phyloP scores from a whole-genome alignment of 2,888 invertebrate genomes.

The Gasteruption jaculator region DNA sequence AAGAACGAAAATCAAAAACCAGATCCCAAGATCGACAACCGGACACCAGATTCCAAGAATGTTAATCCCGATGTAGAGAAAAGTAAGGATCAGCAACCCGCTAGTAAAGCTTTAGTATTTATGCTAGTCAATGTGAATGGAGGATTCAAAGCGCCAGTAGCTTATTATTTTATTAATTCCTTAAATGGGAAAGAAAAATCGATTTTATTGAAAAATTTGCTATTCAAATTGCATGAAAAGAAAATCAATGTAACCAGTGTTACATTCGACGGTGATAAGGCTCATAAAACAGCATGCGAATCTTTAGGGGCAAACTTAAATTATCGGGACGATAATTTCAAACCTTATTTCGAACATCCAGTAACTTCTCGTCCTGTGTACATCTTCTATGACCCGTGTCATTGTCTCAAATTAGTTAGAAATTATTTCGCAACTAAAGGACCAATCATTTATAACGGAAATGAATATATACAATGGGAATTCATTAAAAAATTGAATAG shows the following conservation, averaged over 20 bases:
- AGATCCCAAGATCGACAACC: not conserved
- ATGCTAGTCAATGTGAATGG: slow-evolving; percentile 19
- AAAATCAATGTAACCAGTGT: slow-evolving; percentile 13
- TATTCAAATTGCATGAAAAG: slow-evolving; percentile 7
- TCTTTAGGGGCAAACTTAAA: slow-evolving; percentile 13
- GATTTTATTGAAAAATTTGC: slow-evolving; percentile 13
- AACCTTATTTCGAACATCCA: slow-evolving; percentile 12
- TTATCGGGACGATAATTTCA: slow-evolving; percentile 3
- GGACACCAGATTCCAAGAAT: not conserved
- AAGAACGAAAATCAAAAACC: not conserved
- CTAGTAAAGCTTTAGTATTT: slow-evolving; percentile 16
- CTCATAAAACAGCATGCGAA: slow-evolving; percentile 9
- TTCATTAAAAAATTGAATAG: slow-evolving; percentile 1
- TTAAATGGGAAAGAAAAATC: slow-evolving; percentile 9
- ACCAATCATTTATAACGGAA: not conserved
- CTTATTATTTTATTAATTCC: slow-evolving; percentile 14
- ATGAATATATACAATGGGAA: not conserved
- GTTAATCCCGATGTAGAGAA: not conserved
- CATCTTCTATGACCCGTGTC: slow-evolving; percentile 18
- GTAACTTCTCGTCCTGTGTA: slow-evolving; percentile 4
- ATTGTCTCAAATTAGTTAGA: slow-evolving; percentile 5
- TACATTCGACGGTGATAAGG: slow-evolving; percentile 16
- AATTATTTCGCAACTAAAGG: slow-evolving; percentile 7
- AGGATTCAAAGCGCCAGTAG: slow-evolving; percentile 14
- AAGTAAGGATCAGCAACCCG: slow-evolving; percentile 1